Percentiles rank a stretch among this genome's conserved stretches.
Evolutionary conservation across 2,888 invertebrate species (phyloP).

Genomic region (Fragum whitleyi): DNA sequence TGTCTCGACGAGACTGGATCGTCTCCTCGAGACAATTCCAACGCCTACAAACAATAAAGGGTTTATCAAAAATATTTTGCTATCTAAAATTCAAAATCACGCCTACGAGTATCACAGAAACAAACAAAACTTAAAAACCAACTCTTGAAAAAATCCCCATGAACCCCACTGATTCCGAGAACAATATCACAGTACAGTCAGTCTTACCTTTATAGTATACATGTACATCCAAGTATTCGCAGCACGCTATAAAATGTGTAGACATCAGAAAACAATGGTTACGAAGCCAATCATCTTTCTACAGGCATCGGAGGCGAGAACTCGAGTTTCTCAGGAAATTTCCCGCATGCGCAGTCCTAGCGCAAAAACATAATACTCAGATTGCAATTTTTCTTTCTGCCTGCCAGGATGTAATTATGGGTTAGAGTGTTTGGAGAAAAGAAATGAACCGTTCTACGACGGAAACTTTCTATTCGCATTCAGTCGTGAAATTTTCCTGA

Average conservation of each 20-base stretch:
- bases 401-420: neutral
- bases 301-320: neutral
- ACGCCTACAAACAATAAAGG: too few species aligned
- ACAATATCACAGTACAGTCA: too few species aligned
- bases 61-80: too few species aligned
- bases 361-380: neutral
- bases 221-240: neutral
- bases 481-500: too few species aligned
- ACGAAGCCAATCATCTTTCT: neutral
- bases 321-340: neutral
- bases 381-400: neutral
- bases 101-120: too few species aligned
- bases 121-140: too few species aligned
- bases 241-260: neutral
- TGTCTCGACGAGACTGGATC: too few species aligned
- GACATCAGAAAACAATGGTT: conserved; percentile 1
- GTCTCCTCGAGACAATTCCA: too few species aligned
- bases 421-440: neutral
- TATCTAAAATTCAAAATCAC: too few species aligned
- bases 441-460: neutral
- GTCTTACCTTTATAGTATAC: too few species aligned
- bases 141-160: too few species aligned
- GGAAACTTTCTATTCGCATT: neutral
- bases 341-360: neutral
- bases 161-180: too few species aligned